phyloP scores from a whole-genome alignment of 2,888 invertebrate genomes.

The Epinotia demarniana region DNA sequence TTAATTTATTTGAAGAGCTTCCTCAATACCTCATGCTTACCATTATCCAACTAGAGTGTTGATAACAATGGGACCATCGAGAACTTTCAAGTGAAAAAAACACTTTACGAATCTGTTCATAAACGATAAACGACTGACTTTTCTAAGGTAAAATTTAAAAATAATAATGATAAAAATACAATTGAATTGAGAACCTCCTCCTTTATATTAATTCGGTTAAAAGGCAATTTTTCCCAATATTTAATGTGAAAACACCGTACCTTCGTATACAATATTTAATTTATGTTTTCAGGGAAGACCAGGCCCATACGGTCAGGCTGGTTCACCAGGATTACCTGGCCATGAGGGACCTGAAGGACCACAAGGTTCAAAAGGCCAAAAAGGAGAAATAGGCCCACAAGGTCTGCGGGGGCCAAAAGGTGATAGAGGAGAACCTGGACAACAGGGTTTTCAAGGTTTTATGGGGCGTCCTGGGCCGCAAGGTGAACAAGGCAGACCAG shows the following conservation, averaged over 20 bases:
- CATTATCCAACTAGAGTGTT: too few species aligned
- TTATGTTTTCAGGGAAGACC: conserved; percentile 86
- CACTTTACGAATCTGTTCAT: too few species aligned
- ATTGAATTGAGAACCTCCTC: too few species aligned
- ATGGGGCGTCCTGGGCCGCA: conserved; percentile 76
- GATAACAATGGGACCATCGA: too few species aligned
- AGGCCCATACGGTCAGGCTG: conserved; percentile 88
- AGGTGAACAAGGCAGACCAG: conserved; percentile 88
- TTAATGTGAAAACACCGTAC: neutral
- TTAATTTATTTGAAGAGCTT: too few species aligned
- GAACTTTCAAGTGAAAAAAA: too few species aligned
- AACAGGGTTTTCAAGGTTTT: conserved; percentile 93
- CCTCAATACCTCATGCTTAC: too few species aligned
- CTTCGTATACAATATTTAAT: neutral
- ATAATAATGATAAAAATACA: too few species aligned
- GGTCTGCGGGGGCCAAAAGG: conserved; percentile 94
- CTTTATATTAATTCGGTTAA: too few species aligned
- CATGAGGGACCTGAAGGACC: conserved; percentile 94
- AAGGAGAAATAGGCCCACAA: conserved; percentile 93
- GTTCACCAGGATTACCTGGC: conserved; percentile 90
- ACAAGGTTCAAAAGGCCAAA: conserved; percentile 94
- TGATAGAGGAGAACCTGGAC: conserved; percentile 93
- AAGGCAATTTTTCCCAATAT: too few species aligned
- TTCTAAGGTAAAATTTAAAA: too few species aligned
- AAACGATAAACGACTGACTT: too few species aligned